Base-by-base conservation (phyloP, 2,888 invertebrate species). In the Selenia dentaria region DNA sequence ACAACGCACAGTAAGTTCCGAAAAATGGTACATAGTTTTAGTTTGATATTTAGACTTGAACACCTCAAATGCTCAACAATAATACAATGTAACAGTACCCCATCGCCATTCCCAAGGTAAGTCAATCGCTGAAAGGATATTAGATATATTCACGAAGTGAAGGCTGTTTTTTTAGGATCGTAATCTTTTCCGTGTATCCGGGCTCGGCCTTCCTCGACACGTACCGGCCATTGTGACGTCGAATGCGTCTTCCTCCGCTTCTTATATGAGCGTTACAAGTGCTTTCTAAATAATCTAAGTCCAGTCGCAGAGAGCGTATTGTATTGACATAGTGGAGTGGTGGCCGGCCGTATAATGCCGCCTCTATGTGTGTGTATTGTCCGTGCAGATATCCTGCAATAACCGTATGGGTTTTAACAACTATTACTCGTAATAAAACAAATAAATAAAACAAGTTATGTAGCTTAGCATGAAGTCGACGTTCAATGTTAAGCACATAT, bases 261-360 rank as follows among this genome's bases (percentile, higher is more conserved):
- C 90, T 91, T 91, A 91, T 91, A 91, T 91, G 91, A 91, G 86
- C 89, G 85, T 90, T 91, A 91, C 89, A 91, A 91, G 91, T 91
- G 91, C 91, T 91, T 91, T 91, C 91, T 91, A 91, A 91, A 91
- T 91, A 91, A 91, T 91, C 91, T 90, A 89, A 91, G 91, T 91
- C 91, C 90, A 85, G 88, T 74, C 81, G 88, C 87, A 87, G 88
- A 88, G 90, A 89, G 87, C 83, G 90, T 91, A 91, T 91, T 91
- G 91, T 91, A 91, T 91, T 91, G 91, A 91, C 91, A 91, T 73
- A 91, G 91, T 86, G 81, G 86, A 89, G 87, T 91, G 90, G 90
- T 88, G 88, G 86, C 87, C 87, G 87, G 89, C 86, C 81, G 86
- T 89, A 89, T 91, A 91, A 91, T 88, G 76, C 85, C 68, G 54